Evolutionary conservation across 1,140 invertebrate species (phyloP).

Genomic region (Odontomachus brunneus): DNA sequence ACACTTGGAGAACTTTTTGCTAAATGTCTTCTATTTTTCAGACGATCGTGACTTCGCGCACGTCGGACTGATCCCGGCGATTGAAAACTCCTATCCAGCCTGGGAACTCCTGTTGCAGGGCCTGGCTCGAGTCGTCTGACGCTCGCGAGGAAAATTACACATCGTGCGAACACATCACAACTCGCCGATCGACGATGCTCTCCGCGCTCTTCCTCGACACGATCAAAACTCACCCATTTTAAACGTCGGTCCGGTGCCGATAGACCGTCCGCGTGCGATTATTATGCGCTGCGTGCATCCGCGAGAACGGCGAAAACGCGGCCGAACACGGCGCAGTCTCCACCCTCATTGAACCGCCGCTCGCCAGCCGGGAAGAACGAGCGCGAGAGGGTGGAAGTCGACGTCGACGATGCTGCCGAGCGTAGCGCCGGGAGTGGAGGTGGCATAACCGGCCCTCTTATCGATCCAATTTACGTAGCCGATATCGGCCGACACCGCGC

Average conservation of each 20-base stretch:
- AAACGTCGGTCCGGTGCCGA: background rate
- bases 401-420: slow-evolving; percentile 30
- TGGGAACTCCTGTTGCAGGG: too few relatives aligned
- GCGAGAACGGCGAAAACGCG: slow-evolving; percentile 5
- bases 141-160: too few relatives aligned
- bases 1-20: background rate
- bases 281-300: background rate
- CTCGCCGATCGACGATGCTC: too few relatives aligned
- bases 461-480: slow-evolving; percentile 53
- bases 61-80: background rate
- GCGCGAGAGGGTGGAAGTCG: slow-evolving; percentile 43
- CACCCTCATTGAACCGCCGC: slow-evolving; percentile 72
- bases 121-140: too few relatives aligned
- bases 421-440: slow-evolving; percentile 32
- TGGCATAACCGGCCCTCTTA: slow-evolving; percentile 29
- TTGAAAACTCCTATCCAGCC: too few relatives aligned
- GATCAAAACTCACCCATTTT: slow-evolving; percentile 34
- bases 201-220: too few relatives aligned
- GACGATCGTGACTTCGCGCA: background rate
- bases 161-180: too few relatives aligned
- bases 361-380: slow-evolving; percentile 27
- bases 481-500: slow-evolving; percentile 9
- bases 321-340: slow-evolving; percentile 74
- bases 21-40: background rate
- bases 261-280: slow-evolving; percentile 9